Evolutionary conservation across 2,888 invertebrate genomes (phyloP).

Genomic region (Eumacrocentrus americanus): DNA sequence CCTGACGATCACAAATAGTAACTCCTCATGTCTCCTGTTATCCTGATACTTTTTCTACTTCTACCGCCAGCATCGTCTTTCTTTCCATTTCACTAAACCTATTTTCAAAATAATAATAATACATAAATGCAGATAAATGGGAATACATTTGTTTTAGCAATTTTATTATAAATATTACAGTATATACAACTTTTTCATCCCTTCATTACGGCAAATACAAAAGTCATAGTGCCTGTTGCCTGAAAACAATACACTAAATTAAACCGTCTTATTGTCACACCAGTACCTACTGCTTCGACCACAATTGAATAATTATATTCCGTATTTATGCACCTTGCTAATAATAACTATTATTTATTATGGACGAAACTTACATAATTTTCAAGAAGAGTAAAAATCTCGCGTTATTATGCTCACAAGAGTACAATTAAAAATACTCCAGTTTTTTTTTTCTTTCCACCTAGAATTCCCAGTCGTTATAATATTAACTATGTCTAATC

Average conservation of each 20-base stretch:
- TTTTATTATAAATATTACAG: slow-evolving; percentile 29
- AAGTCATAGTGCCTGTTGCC: slow-evolving; percentile 9
- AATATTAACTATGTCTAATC: not conserved
- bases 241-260: slow-evolving; percentile 7
- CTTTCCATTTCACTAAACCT: not conserved
- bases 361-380: not conserved
- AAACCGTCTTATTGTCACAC: slow-evolving; percentile 27
- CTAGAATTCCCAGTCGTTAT: not conserved
- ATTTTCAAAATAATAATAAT: not conserved
- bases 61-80: too few relatives aligned
- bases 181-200: slow-evolving; percentile 13
- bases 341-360: not conserved
- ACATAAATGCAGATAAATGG: not conserved
- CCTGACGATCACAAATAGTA: too few relatives aligned
- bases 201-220: slow-evolving; percentile 24
- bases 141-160: slow-evolving; percentile 10
- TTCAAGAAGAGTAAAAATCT: not conserved
- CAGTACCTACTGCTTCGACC: slow-evolving; percentile 4
- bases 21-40: too few relatives aligned
- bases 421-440: not conserved
- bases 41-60: too few relatives aligned
- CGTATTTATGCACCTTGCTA: not conserved
- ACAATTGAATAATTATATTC: not conserved
- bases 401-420: not conserved
- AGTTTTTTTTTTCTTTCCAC: not conserved